phyloP scores from a whole-genome alignment of 2,888 invertebrate species.

The Yponomeuta evonymella region DNA sequence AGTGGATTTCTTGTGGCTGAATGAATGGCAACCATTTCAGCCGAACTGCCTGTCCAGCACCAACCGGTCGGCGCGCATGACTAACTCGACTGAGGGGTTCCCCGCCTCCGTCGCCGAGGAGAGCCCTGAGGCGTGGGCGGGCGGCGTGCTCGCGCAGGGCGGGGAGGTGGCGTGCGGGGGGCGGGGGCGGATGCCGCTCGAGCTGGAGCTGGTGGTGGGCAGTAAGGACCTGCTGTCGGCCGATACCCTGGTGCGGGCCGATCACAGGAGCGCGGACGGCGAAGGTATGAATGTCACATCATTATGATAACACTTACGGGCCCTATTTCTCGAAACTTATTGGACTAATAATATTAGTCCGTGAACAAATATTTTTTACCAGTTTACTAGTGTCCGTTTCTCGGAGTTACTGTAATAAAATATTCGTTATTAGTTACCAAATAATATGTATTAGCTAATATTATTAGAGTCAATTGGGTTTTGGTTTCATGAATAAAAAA shows the following conservation, averaged over 20 bases:
- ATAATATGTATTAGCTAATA: too few species aligned
- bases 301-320: background rate
- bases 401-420: too few species aligned
- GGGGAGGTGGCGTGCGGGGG: constrained; percentile 26
- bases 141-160: constrained; percentile 41
- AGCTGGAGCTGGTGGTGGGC: constrained; percentile 62
- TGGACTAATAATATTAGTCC: too few species aligned
- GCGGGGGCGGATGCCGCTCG: constrained; percentile 32
- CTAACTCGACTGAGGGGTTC: constrained; percentile 32
- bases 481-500: too few species aligned
- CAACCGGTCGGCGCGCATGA: constrained; percentile 40
- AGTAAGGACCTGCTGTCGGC: constrained; percentile 73
- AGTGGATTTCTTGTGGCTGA: too few species aligned
- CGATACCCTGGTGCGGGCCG: constrained; percentile 80
- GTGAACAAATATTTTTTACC: too few species aligned
- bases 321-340: too few species aligned
- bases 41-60: constrained; percentile 37
- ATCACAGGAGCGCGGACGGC: constrained; percentile 54
- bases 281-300: constrained; percentile 25
- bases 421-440: too few species aligned
- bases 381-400: too few species aligned
- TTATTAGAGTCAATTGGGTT: too few species aligned
- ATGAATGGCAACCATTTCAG: constrained; percentile 25
- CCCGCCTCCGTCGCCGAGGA: background rate
- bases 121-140: background rate